These are phyloP conservation scores for Bovichtus variegatus DNA, from an alignment of 2,797 vertebrate species.

Conservation along the genomic window DNA sequence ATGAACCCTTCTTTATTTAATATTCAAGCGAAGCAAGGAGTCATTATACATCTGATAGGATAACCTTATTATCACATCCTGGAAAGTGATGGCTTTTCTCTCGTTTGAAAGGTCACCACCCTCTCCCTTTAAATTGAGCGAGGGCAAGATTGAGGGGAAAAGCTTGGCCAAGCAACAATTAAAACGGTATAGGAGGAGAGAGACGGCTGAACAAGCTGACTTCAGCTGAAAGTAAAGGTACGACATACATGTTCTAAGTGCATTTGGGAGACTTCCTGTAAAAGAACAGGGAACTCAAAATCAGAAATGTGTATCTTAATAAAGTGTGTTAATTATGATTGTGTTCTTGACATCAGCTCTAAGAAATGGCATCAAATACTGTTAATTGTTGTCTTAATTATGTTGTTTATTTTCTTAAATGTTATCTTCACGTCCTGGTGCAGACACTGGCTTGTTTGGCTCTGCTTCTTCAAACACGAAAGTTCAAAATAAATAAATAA, in stretches of 20 bases:
- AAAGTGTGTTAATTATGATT: neutral
- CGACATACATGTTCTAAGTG: conserved; percentile 17
- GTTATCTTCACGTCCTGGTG: neutral
- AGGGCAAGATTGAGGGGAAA: conserved; percentile 46
- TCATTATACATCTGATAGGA: conserved; percentile 44
- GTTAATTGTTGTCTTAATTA: neutral
- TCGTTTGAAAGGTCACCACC: conserved; percentile 55
- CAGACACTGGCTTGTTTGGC: neutral
- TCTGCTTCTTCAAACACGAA: no score
- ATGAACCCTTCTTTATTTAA: conserved; percentile 35
- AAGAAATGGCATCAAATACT: neutral
- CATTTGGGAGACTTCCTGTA: conserved; percentile 2
- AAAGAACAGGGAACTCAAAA: conserved; percentile 4
- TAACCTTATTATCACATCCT: conserved; percentile 56
- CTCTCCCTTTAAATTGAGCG: conserved; percentile 53
- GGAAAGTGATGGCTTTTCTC: conserved; percentile 60
- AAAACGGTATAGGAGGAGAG: conserved; percentile 47
- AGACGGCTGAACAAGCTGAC: conserved; percentile 44
- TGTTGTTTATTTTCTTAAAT: neutral
- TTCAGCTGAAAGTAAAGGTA: conserved; percentile 45
- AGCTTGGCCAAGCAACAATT: conserved; percentile 68
- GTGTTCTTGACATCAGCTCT: neutral
- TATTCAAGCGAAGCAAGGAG: conserved; percentile 25
- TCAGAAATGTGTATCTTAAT: neutral
- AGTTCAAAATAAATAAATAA: no score